These are phyloP conservation scores for Epizoanthus ramosus DNA, from an alignment of 92 coral and sea anemone species.

Conservation along the genomic window DNA sequence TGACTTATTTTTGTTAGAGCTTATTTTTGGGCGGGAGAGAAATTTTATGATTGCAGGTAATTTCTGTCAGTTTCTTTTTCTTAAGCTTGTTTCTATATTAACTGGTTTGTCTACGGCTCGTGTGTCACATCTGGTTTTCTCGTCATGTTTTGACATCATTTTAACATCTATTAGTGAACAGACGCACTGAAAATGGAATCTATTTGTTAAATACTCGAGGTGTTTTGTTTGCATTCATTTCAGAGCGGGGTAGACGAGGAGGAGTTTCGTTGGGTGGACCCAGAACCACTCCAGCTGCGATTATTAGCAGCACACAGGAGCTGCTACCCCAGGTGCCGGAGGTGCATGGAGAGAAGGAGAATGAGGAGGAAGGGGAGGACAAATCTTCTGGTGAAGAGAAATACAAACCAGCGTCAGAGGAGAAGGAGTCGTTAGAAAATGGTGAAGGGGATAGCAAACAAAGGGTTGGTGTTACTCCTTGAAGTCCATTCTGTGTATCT, in stretches of 20 bases:
- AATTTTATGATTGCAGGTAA: too few relatives aligned
- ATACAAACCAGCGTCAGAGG: constrained; percentile 47
- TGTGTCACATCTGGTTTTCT: too few relatives aligned
- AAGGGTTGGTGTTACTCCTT: too few relatives aligned
- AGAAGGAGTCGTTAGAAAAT: constrained; percentile 51
- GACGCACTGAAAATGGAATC: too few relatives aligned
- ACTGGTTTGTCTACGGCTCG: too few relatives aligned
- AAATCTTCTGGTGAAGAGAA: constrained; percentile 40
- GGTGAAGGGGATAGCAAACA: constrained; percentile 50
- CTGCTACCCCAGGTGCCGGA: constrained; percentile 48
- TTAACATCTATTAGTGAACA: too few relatives aligned
- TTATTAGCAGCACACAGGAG: constrained; percentile 49
- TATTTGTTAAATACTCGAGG: neutral
- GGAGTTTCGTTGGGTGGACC: constrained; percentile 83
- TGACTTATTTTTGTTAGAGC: too few relatives aligned
- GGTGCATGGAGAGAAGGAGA: constrained; percentile 46
- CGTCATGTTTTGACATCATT: too few relatives aligned
- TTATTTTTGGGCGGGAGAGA: too few relatives aligned
- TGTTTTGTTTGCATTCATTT: neutral
- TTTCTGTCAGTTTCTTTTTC: too few relatives aligned
- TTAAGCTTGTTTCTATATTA: too few relatives aligned
- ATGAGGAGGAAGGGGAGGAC: constrained; percentile 53
- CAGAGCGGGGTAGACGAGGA: constrained; percentile 95
- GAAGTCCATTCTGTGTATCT: too few relatives aligned
- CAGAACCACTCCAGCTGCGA: constrained; percentile 37